These are phyloP conservation scores for Coleophora deauratella DNA, from an alignment of 2,888 invertebrate species.

Conservation along the genomic window DNA sequence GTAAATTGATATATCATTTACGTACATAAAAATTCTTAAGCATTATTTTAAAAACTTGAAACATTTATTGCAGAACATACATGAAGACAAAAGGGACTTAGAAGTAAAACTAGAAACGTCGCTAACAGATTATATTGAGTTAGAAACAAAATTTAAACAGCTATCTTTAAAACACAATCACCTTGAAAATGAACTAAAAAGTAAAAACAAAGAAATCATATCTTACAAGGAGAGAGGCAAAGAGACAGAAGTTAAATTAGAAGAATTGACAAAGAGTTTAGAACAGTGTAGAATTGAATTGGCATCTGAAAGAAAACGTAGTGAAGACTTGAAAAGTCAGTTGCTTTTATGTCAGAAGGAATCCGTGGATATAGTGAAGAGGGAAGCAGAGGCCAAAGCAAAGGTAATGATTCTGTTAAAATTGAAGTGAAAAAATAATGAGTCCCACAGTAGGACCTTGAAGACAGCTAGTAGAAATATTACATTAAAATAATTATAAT, in stretches of 20 bases:
- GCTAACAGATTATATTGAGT: slow-evolving; percentile 65
- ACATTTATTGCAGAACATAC: not conserved
- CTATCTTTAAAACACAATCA: slow-evolving; percentile 28
- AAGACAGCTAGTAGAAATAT: too few relatives aligned
- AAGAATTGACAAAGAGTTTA: slow-evolving; percentile 32
- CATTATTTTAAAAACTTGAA: not conserved
- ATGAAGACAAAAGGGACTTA: slow-evolving; percentile 66
- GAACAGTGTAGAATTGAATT: slow-evolving; percentile 49
- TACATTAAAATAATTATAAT: too few relatives aligned
- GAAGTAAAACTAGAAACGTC: slow-evolving; percentile 72
- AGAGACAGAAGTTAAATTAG: slow-evolving; percentile 36
- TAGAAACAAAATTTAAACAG: slow-evolving; percentile 56
- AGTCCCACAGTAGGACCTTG: too few relatives aligned
- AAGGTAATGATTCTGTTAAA: too few relatives aligned
- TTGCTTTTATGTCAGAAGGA: slow-evolving; percentile 44
- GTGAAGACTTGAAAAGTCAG: slow-evolving; percentile 43
- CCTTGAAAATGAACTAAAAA: slow-evolving; percentile 41
- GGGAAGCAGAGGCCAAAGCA: slow-evolving; percentile 58
- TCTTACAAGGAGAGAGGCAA: slow-evolving; percentile 53
- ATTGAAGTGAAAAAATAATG: too few relatives aligned
- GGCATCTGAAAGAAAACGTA: slow-evolving; percentile 43
- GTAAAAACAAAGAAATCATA: slow-evolving; percentile 58
- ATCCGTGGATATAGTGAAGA: slow-evolving; percentile 38
- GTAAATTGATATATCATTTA: not conserved
- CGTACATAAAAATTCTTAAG: not conserved